Evolutionary conservation across 2,113 vertebrate genomes (phyloP).

Genomic region (Redunca redunca): DNA sequence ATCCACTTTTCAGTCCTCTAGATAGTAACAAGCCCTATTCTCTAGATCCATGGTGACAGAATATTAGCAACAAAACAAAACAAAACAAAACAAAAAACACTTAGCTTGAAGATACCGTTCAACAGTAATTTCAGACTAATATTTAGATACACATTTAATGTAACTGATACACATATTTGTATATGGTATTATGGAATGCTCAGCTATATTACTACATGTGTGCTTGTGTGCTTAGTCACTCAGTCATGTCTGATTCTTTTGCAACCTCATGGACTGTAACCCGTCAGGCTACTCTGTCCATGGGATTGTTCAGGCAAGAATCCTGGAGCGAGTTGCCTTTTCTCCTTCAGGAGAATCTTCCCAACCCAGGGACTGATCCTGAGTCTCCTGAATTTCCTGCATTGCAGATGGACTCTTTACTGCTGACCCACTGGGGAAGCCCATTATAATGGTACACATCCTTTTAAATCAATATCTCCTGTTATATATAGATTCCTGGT

Average conservation of each 20-base stretch:
- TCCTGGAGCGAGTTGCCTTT: neutral
- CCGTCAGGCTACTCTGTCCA: rapidly evolving
- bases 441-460: neutral
- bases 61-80: neutral
- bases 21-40: neutral
- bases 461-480: neutral
- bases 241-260: neutral
- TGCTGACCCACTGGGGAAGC: neutral
- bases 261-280: neutral
- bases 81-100: neutral
- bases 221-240: neutral
- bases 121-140: neutral
- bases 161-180: neutral
- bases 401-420: neutral
- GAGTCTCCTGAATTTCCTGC: neutral
- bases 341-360: neutral
- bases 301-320: neutral
- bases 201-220: neutral
- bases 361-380: neutral
- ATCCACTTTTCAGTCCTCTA: neutral
- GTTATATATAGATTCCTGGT: neutral
- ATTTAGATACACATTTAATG: neutral
- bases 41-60: neutral
- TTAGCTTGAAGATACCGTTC: neutral
- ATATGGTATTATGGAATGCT: neutral